Conservation (phyloP, 2,888 invertebrate genomes). For the Nomada lathburiana region DNA sequence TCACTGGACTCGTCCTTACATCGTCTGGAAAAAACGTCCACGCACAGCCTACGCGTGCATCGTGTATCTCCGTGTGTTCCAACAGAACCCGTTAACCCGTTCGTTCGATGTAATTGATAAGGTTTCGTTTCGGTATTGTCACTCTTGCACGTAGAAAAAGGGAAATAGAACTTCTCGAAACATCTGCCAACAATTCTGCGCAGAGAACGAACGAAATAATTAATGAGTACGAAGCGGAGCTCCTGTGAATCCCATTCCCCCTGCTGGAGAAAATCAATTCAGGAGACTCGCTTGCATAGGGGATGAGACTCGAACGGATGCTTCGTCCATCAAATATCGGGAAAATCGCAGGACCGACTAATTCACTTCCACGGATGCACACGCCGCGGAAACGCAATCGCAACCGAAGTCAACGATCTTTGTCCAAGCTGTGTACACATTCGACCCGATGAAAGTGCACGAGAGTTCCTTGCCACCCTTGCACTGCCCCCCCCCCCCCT, state of each 20-base stretch:
- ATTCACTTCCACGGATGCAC: too few relatives aligned
- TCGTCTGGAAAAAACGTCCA: slow-evolving; percentile 28
- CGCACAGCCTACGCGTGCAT: slow-evolving; percentile 8
- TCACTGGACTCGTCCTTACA: slow-evolving; percentile 37
- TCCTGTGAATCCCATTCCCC: background rate
- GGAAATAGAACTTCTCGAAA: background rate
- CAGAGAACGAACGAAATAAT: too few relatives aligned
- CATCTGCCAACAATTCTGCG: too few relatives aligned
- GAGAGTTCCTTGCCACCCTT: background rate
- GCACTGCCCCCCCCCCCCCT: background rate
- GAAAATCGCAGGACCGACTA: background rate
- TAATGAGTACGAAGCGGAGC: background rate
- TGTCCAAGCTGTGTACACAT: too few relatives aligned
- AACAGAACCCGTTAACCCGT: slow-evolving; percentile 25
- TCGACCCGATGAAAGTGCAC: slow-evolving; percentile 38
- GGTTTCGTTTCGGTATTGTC: background rate
- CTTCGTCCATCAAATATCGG: background rate
- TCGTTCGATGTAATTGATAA: slow-evolving; percentile 3
- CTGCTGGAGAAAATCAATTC: background rate
- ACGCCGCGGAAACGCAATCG: slow-evolving; percentile 13
- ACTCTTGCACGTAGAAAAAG: background rate
- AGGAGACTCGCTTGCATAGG: background rate
- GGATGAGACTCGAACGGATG: background rate
- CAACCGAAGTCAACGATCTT: slow-evolving; percentile 31
- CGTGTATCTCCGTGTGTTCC: background rate